These are phyloP conservation scores for Orthosia gracilis DNA, from an alignment of 2,888 invertebrate species.

Conservation along the genomic window DNA sequence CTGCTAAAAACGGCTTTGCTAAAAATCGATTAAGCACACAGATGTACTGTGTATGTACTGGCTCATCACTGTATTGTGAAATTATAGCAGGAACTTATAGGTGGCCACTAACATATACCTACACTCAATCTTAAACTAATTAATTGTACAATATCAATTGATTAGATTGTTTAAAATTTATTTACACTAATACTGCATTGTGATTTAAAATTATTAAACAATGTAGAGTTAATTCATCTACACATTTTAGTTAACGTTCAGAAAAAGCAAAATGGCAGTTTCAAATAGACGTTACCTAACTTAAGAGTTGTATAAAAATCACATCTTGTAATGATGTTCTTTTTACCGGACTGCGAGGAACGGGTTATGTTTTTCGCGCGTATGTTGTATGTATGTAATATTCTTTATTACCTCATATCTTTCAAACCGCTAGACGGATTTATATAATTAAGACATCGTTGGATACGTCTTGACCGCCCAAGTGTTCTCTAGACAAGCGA, in stretches of 20 bases:
- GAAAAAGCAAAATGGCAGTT: neutral
- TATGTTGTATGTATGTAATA: too few species aligned
- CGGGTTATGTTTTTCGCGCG: too few species aligned
- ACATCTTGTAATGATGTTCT: neutral
- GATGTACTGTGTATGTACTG: neutral
- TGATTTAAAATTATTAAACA: constrained; percentile 13
- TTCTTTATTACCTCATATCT: too few species aligned
- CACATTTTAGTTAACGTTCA: neutral
- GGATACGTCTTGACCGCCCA: too few species aligned
- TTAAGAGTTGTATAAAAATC: neutral
- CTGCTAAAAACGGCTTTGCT: neutral
- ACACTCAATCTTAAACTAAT: constrained; percentile 18
- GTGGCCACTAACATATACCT: neutral
- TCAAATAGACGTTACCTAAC: neutral
- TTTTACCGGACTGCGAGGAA: too few species aligned
- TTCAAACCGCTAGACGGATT: too few species aligned
- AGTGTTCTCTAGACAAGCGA: too few species aligned
- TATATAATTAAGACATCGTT: too few species aligned
- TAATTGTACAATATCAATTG: constrained; percentile 22
- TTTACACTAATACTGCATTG: constrained; percentile 13
- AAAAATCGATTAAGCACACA: too few species aligned
- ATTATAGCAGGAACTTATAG: neutral
- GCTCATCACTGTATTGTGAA: neutral
- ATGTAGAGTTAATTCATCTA: neutral
- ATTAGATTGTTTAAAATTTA: constrained; percentile 1